Evolutionary conservation across 1,140 invertebrate species (phyloP).

Genomic region (Choristoneura fumiferana): DNA sequence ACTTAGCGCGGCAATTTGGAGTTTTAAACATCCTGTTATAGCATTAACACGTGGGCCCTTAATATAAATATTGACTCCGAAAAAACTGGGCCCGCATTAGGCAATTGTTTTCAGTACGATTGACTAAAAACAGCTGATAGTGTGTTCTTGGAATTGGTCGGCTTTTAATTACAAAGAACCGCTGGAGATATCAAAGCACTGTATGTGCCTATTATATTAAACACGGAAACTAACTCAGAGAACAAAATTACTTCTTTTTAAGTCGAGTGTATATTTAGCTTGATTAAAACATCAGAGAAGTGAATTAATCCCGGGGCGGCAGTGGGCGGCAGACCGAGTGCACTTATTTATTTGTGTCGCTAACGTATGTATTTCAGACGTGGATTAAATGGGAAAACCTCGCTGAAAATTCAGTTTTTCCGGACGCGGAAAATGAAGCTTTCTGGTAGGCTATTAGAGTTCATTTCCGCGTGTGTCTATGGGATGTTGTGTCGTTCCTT

Average conservation of each 20-base stretch:
- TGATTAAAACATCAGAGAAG: slow-evolving; percentile 64
- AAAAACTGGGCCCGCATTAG: slow-evolving; percentile 53
- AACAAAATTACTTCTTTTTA: slow-evolving; percentile 17
- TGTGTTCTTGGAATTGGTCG: slow-evolving; percentile 17
- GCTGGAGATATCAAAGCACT: slow-evolving; percentile 4
- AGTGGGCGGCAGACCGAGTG: slow-evolving; percentile 46
- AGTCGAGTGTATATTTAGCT: slow-evolving; percentile 34
- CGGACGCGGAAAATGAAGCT: slow-evolving; percentile 31
- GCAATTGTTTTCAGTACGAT: slow-evolving; percentile 48
- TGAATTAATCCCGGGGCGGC: slow-evolving; percentile 55
- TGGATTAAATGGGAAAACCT: slow-evolving; percentile 52
- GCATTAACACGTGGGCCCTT: slow-evolving; percentile 60
- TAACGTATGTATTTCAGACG: slow-evolving; percentile 52
- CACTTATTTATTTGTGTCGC: slow-evolving; percentile 59
- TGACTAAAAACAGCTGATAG: slow-evolving; percentile 20
- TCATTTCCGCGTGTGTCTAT: slow-evolving; percentile 23
- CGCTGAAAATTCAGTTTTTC: slow-evolving; percentile 37
- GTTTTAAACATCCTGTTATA: slow-evolving; percentile 69
- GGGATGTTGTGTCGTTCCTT: slow-evolving; percentile 27
- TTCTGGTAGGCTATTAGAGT: slow-evolving; percentile 26
- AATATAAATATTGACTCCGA: slow-evolving; percentile 59
- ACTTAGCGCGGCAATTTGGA: slow-evolving; percentile 57
- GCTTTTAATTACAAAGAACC: slow-evolving; percentile 9
- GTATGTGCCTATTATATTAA: neutral
- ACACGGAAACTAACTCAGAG: slow-evolving; percentile 11